Evolutionary conservation across 2,797 vertebrate genomes (phyloP).

Genomic region (Sylvia borin): DNA sequence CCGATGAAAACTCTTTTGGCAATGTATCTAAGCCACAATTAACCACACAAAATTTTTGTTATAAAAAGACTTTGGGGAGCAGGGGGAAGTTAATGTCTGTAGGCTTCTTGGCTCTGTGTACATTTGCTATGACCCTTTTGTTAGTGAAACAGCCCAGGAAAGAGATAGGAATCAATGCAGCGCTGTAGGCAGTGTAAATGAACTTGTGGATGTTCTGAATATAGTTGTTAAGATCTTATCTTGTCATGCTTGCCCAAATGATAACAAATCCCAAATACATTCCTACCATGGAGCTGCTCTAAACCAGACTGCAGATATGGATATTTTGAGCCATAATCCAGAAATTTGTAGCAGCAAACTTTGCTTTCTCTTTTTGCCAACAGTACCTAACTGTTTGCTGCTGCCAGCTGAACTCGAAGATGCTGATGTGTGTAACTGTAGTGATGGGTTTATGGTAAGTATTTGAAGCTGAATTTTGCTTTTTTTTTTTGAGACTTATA

Average conservation of each 20-base stretch:
- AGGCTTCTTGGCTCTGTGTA: not conserved
- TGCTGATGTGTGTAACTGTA: conserved; percentile 20
- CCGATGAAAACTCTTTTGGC: not conserved
- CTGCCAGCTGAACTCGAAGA: not conserved
- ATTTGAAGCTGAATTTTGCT: not conserved
- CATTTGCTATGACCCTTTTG: not conserved
- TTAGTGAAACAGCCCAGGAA: not conserved
- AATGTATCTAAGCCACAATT: not conserved
- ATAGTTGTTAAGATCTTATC: not conserved
- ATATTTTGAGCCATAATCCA: not conserved
- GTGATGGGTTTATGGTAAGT: conserved; percentile 10
- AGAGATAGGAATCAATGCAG: not conserved
- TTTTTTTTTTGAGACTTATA: not conserved
- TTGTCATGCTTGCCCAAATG: not conserved
- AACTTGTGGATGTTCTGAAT: not conserved
- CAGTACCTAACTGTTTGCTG: not conserved
- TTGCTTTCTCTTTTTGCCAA: not conserved
- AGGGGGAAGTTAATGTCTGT: not conserved
- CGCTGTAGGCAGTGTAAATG: not conserved
- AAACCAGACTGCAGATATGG: not conserved
- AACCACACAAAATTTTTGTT: not conserved
- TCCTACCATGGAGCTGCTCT: not conserved
- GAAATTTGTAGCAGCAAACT: not conserved
- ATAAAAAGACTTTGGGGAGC: not conserved
- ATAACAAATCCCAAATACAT: not conserved